A percentile compares a stretch with the other conserved stretches of the same genome.
These are phyloP conservation scores for Neotoma lepida DNA, from an alignment of 2,113 vertebrate species.

Conservation along the genomic window DNA sequence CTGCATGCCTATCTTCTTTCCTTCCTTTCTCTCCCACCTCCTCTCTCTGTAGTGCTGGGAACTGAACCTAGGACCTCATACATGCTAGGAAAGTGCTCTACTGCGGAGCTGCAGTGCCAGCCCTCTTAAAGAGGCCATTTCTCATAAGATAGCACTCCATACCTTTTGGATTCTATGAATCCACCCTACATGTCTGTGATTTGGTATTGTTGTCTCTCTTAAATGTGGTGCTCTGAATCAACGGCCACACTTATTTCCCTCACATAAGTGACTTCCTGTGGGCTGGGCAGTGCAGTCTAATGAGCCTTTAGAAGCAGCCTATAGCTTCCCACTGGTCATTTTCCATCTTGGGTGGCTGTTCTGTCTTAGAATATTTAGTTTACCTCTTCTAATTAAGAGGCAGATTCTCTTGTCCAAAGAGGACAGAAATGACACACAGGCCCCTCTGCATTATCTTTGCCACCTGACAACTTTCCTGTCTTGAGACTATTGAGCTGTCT, in stretches of 20 bases:
- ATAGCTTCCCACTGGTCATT: not conserved
- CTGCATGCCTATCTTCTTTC: accelerated
- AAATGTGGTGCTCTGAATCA: not conserved
- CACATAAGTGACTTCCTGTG: not conserved
- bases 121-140: not conserved
- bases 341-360: not conserved
- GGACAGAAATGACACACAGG: not conserved
- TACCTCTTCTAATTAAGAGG: not conserved
- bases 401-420: not conserved
- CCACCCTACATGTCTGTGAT: not conserved
- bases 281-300: not conserved
- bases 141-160: not conserved
- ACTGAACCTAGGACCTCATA: too few relatives aligned
- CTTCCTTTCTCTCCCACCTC: not conserved
- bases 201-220: not conserved
- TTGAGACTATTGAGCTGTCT: not conserved
- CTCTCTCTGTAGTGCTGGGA: not conserved
- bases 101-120: too few relatives aligned
- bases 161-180: constrained; percentile 11
- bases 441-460: not conserved
- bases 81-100: not conserved
- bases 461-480: not conserved
- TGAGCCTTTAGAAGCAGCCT: not conserved
- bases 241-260: not conserved
- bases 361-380: not conserved